Base-by-base conservation (phyloP, 2,113 vertebrate species). In the Melanostigma gelatinosum region DNA sequence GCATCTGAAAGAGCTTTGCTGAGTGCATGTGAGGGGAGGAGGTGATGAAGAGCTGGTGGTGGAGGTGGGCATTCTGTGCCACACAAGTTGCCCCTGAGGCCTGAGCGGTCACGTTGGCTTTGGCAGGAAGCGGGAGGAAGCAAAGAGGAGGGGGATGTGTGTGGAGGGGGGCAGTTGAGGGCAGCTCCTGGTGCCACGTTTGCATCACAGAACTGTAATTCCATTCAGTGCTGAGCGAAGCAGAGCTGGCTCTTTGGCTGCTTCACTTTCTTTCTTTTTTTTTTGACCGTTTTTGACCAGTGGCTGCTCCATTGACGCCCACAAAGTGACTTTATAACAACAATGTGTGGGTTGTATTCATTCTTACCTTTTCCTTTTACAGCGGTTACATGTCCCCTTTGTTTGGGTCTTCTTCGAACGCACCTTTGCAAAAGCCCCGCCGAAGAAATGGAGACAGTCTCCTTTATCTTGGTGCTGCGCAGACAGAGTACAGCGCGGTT, bases 141-240 rank as follows among this genome's bases (percentile, higher is more conserved):
- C 50, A 34, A 62, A 81, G 74, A 85, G 76, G 72, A 74, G 85
- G 79, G 72, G 73, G 42, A 67, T 55, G 76, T 36, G 29, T 60
- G 38, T 57, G 24, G 36, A 20, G 18, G 18, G 32, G 64, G 85
- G 75, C 42, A 24, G 72, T 32, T 1, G 72, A 69, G 77, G 88
- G 77, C 85, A 79, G 81, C 82, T 85, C 38, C 6, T 75, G 88
- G 84, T 94, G 94, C 94, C 94, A 95, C 94, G 93, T 95, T 93
- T 90, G 63, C 93, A 94, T 91, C 89, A 91, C 85, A 83, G 84
- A 88, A 93, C 89, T 92, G 80, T 84, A 70, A 89, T 89, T 87
- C 84, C 82, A 86, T 90, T 92, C 88, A 91, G 74, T 34, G 63
- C 87, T 48, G 64, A 77, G 82, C 22, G 16, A 48, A 85, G 72